Evolutionary conservation across 2,113 vertebrate genomes (phyloP).

Genomic region (Corythornis cristatus): DNA sequence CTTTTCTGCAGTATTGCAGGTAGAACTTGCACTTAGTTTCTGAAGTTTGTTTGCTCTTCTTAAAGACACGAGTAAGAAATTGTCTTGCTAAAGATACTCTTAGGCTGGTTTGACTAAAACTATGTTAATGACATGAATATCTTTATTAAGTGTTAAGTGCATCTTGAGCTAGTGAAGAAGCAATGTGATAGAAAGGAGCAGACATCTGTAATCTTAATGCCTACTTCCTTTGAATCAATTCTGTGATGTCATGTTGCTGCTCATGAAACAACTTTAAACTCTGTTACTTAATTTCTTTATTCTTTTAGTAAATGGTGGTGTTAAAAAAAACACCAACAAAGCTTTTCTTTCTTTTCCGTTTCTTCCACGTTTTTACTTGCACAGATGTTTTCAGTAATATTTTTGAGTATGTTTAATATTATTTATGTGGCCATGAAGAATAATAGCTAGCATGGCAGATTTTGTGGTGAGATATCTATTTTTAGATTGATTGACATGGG

Average conservation of each 20-base stretch:
- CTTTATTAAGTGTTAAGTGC: neutral
- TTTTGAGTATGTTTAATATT: neutral
- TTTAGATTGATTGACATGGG: neutral
- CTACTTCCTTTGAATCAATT: neutral
- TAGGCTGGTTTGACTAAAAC: neutral
- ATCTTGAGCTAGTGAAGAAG: neutral
- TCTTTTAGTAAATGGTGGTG: neutral
- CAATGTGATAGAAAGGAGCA: neutral
- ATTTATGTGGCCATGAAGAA: neutral
- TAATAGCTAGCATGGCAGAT: neutral
- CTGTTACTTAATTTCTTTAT: neutral
- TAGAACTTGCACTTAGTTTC: constrained; percentile 51
- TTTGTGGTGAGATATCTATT: neutral
- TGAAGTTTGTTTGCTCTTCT: neutral
- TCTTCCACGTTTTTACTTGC: neutral
- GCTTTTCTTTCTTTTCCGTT: neutral
- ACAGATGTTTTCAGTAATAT: neutral
- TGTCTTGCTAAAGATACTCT: neutral
- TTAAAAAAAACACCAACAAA: neutral
- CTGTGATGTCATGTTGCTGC: neutral
- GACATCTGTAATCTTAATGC: neutral
- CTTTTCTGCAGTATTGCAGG: constrained; percentile 97
- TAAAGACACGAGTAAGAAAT: neutral
- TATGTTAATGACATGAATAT: neutral
- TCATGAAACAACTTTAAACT: neutral